These are phyloP conservation scores for Dioctria rufipes DNA, from an alignment of 2,888 invertebrate species.

Conservation along the genomic window DNA sequence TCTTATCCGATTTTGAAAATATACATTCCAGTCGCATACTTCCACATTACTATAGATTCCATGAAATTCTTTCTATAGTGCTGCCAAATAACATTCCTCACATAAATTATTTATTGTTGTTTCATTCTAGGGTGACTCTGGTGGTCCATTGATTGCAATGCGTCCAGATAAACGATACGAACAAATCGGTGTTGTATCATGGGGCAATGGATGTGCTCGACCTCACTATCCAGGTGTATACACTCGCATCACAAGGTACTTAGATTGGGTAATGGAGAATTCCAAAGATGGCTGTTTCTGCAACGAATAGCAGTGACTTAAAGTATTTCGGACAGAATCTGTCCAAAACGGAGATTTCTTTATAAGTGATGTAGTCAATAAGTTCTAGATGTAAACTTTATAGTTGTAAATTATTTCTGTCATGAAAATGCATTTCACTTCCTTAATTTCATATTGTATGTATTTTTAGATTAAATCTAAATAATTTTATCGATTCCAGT, in stretches of 20 bases:
- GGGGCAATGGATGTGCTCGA: conserved; percentile 92
- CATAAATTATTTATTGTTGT: not conserved
- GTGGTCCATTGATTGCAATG: conserved; percentile 81
- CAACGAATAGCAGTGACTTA: conserved; percentile 70
- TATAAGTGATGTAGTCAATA: conserved; percentile 44
- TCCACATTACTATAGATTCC: too few relatives aligned
- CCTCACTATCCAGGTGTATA: conserved; percentile 90
- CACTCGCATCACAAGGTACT: conserved; percentile 85
- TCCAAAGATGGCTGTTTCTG: conserved; percentile 89
- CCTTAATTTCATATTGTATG: not conserved
- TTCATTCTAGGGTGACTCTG: conserved; percentile 69
- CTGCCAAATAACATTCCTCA: too few relatives aligned
- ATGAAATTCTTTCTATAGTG: too few relatives aligned
- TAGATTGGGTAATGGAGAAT: conserved; percentile 86
- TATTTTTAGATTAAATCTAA: too few relatives aligned
- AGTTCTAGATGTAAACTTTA: conserved; percentile 31
- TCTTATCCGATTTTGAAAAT: too few relatives aligned
- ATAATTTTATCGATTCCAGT: too few relatives aligned
- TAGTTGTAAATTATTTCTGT: conserved; percentile 42
- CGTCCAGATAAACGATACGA: conserved; percentile 83
- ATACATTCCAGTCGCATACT: too few relatives aligned
- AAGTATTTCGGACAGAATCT: conserved; percentile 26
- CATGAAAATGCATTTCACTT: conserved; percentile 18
- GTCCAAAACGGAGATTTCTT: conserved; percentile 23
- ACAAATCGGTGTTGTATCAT: conserved; percentile 89